These are phyloP conservation scores for Zhuqinia jingwanae DNA, from an alignment of 2,888 invertebrate species.

Conservation along the genomic window DNA sequence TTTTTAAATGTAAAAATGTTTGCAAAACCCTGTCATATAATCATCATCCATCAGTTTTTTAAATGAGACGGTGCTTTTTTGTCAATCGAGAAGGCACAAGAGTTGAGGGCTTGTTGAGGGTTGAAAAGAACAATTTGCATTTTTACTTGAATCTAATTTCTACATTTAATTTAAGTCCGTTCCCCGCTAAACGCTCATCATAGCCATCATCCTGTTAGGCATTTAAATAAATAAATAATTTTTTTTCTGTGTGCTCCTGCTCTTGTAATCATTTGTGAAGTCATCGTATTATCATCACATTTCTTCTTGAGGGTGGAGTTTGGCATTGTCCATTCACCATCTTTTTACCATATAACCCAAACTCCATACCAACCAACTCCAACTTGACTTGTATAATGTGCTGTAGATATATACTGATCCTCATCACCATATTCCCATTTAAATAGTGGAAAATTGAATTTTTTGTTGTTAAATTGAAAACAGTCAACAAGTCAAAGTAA, in stretches of 20 bases:
- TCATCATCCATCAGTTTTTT: background rate
- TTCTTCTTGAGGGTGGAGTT: conserved; percentile 22
- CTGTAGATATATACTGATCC: too few relatives aligned
- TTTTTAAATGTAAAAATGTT: too few relatives aligned
- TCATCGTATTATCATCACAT: background rate
- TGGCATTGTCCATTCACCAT: conserved; percentile 29
- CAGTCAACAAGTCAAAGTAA: conserved; percentile 34
- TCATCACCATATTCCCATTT: conserved; percentile 12
- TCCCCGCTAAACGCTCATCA: background rate
- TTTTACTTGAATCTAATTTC: conserved; percentile 5
- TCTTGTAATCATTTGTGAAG: background rate
- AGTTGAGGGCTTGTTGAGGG: background rate
- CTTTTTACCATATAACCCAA: conserved; percentile 13
- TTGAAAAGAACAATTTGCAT: conserved; percentile 21
- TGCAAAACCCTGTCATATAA: conserved; percentile 6
- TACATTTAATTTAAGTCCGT: conserved; percentile 3
- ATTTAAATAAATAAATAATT: conserved; percentile 17
- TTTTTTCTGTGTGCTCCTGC: conserved; percentile 34
- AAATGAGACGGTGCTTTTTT: conserved; percentile 19
- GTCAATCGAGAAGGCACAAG: background rate
- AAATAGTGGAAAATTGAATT: conserved; percentile 47
- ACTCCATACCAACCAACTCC: conserved; percentile 5
- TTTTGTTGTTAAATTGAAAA: conserved; percentile 39
- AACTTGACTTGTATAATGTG: too few relatives aligned
- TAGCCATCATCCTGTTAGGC: background rate